Evolutionary conservation across 2,113 vertebrate genomes (phyloP).

Genomic region (Lophura nycthemera): DNA sequence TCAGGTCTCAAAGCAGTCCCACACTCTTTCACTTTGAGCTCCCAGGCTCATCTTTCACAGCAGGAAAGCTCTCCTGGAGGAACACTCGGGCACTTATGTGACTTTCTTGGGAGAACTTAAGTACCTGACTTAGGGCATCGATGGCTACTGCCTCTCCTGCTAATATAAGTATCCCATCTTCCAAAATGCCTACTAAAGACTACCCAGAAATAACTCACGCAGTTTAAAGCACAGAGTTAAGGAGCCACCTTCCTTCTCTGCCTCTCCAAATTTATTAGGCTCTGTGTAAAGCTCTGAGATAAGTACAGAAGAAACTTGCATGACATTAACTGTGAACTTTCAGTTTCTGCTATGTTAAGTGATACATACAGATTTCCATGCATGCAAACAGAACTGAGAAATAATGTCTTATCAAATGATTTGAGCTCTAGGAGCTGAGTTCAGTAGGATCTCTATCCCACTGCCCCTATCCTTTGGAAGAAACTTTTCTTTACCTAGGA

Average conservation of each 20-base stretch:
- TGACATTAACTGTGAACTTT: background rate
- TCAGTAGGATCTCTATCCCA: background rate
- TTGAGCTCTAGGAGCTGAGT: background rate
- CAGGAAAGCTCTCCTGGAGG: accelerated
- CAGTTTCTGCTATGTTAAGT: accelerated
- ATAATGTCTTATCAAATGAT: background rate
- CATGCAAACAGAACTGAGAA: background rate
- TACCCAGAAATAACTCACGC: background rate
- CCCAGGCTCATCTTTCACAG: background rate
- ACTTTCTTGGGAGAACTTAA: background rate
- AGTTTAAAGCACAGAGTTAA: accelerated
- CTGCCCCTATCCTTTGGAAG: background rate
- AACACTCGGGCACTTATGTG: background rate
- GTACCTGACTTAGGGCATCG: accelerated
- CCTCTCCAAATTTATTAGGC: background rate
- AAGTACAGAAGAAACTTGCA: background rate
- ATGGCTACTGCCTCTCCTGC: background rate
- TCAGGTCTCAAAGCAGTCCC: background rate
- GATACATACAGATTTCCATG: background rate
- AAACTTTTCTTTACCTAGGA: background rate
- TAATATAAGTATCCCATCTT: background rate
- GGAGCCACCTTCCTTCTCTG: background rate
- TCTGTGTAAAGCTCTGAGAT: background rate
- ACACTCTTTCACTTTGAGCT: background rate
- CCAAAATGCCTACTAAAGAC: background rate